Base-by-base conservation (phyloP, 2,797 vertebrate genomes). In the Thalassophryne amazonica region DNA sequence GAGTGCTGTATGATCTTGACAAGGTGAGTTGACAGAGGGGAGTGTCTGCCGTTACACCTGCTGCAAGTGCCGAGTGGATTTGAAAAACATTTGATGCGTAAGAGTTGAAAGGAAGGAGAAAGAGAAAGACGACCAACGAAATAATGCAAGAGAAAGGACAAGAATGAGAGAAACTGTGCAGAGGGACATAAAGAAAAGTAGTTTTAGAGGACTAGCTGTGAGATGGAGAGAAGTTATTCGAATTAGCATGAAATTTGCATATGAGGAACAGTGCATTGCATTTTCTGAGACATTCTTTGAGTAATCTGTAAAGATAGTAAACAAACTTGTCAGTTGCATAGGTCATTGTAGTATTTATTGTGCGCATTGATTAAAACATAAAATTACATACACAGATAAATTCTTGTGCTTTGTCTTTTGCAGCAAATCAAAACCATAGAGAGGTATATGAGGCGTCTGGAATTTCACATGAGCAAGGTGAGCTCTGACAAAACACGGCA, bases 381-480 rank as follows among this genome's bases (percentile, higher is more conserved):
- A n/a, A n/a, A n/a, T n/a, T n/a, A n/a, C n/a, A n/a, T n/a, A n/a
- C n/a, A n/a, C n/a, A n/a, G n/a, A 3, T 46, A n/a, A 52, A 42
- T 22, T 11, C 0, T 14, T 37, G 20, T 35, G 1, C 22, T 42
- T 33, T 52, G 12, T 62, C 4, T 56, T 69, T 73, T 82, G 27
- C 87, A 99, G 97, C 97, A 99, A 98, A 99, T 99, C 66, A 99
- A 98, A 92, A 89, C 90, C 0, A 96, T 96, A 0, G 97, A 99
- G 73, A 85, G 97, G 58, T 98, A 97, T 81, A 94, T 97, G 90
- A 91, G 97, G 61, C 93, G 95, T 40, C 90, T 99, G 84, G 97
- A 99, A 88, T 99, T 99, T 76, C 97, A 98, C 84, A 97, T 99
- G 37, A 98, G 97, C 83, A 97, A 98, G 96, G 97, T 99, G 91